Conservation (phyloP, 2,888 invertebrate species). For the Cantharis flavilabris region DNA sequence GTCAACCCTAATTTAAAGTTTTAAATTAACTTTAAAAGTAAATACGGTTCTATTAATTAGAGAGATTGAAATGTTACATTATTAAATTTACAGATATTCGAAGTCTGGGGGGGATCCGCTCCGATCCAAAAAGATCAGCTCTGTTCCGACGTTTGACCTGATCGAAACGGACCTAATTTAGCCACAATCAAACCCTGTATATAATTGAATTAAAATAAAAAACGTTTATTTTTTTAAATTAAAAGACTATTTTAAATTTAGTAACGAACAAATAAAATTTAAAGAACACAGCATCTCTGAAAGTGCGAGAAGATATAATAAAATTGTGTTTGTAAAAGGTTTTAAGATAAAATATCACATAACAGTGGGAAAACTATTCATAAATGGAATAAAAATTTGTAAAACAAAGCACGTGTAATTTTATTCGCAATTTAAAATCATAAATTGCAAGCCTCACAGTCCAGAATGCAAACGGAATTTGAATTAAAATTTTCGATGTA, state of each 20-base stretch:
- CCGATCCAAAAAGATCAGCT: no score
- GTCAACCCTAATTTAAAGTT: neutral
- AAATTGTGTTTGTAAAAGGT: neutral
- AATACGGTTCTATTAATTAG: neutral
- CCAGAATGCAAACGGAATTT: neutral
- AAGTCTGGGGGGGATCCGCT: no score
- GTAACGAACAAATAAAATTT: neutral
- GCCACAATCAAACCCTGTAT: no score
- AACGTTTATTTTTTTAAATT: no score
- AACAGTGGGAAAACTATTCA: neutral
- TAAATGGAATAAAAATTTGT: neutral
- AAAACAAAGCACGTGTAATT: slow-evolving; percentile 1
- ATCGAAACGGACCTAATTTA: no score
- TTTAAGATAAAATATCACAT: neutral
- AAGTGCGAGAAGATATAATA: neutral
- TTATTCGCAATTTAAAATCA: neutral
- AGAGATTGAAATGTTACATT: neutral
- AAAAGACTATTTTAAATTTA: no score
- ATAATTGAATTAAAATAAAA: no score
- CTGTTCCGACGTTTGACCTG: no score
- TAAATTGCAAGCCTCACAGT: neutral
- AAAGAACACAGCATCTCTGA: neutral
- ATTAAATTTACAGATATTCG: neutral
- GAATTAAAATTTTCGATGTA: slow-evolving; percentile 2
- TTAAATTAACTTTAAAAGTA: neutral